phyloP scores from a whole-genome alignment of 2,113 vertebrate species.

The Apteryx mantelli region DNA sequence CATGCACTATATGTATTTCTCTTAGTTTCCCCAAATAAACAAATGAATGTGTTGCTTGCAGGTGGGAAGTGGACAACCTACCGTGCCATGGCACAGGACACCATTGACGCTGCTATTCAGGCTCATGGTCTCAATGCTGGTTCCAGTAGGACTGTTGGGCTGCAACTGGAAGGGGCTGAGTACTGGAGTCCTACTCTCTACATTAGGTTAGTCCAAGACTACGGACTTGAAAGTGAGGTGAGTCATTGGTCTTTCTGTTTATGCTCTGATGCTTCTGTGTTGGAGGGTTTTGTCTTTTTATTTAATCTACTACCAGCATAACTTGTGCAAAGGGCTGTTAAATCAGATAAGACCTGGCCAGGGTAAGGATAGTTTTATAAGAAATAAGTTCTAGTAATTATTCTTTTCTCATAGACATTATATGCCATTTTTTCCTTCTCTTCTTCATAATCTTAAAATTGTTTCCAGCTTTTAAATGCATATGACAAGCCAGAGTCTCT shows the following conservation, averaged over 20 bases:
- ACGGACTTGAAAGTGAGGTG: slow-evolving; percentile 95
- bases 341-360: neutral
- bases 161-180: slow-evolving; percentile 89
- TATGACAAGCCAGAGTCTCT: neutral
- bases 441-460: neutral
- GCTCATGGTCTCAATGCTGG: slow-evolving; percentile 79
- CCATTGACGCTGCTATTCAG: slow-evolving; percentile 85
- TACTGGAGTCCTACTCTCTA: slow-evolving; percentile 95
- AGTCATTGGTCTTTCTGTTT: neutral
- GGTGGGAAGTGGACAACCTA: slow-evolving; percentile 99
- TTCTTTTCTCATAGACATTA: neutral
- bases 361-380: neutral
- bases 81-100: slow-evolving; percentile 93
- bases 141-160: slow-evolving; percentile 85
- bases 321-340: neutral
- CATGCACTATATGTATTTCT: fast-evolving
- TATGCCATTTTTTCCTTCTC: neutral
- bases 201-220: slow-evolving; percentile 96
- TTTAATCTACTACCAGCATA: fast-evolving
- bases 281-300: neutral
- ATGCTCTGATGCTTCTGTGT: neutral
- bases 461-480: neutral
- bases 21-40: neutral
- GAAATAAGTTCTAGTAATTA: neutral
- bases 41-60: slow-evolving; percentile 30